A percentile compares a stretch with the other conserved stretches of the same genome.
Conservation (phyloP, 2,797 vertebrate species). For the Hippopotamyrus pictus region DNA sequence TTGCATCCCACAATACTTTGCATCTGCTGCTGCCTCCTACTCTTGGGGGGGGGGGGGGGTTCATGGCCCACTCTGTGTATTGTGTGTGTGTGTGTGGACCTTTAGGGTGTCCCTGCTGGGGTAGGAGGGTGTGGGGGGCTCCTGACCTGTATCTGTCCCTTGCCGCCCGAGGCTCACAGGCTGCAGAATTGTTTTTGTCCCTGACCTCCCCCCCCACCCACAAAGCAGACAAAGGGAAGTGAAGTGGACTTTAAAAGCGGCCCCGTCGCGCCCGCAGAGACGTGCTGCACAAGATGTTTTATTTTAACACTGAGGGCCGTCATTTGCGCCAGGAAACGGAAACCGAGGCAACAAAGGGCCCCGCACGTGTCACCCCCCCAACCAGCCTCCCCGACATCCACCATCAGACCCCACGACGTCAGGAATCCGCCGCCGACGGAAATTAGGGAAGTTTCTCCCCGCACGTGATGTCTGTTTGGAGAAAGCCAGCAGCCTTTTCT, state of each 20-base stretch:
- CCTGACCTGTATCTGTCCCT: not conserved
- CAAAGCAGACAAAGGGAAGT: not conserved
- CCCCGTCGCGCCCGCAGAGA: not conserved
- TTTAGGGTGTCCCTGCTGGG: not conserved
- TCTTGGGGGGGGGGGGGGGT: not conserved
- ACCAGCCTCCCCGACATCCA: not conserved
- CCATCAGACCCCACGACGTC: not conserved
- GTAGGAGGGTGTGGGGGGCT: not conserved
- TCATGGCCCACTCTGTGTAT: not conserved
- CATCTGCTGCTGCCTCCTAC: not conserved
- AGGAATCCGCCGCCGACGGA: not conserved
- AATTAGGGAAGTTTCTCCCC: not conserved
- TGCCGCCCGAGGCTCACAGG: not conserved
- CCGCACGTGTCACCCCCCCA: not conserved
- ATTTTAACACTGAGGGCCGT: not conserved
- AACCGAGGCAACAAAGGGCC: not conserved
- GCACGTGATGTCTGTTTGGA: not conserved
- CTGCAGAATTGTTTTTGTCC: not conserved
- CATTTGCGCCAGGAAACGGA: not conserved
- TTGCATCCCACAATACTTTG: not conserved
- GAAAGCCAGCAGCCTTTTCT: not conserved
- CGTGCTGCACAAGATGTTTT: not conserved
- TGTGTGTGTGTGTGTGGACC: not conserved
- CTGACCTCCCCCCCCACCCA: not conserved
- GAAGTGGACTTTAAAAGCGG: not conserved